Evolutionary conservation across 2,113 vertebrate genomes (phyloP), one percentile per base, ranked within the genome.

Genomic region (Pelobates fuscus): DNA sequence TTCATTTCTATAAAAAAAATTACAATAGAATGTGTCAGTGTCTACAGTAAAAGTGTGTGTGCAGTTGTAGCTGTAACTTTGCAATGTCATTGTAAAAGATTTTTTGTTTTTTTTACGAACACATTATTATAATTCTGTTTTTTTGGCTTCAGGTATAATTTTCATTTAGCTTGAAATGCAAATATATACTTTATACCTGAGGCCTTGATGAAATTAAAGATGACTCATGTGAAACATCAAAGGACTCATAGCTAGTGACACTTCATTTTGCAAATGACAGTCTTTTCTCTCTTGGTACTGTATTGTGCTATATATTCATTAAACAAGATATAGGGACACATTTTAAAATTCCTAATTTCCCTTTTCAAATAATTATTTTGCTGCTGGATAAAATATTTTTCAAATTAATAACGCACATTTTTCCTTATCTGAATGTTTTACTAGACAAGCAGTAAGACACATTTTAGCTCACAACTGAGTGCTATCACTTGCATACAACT

Each of bases 271-370:
- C 18, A 41, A 61, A 61, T 59, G 63, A 67, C 54, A 68, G 43
- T 29, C 73, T 67, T 41, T 8, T 46, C 21, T 30, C 15, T 30
- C 15, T 30, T 77, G 25, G 18, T 17, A 30, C 37, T 62, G 67
- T 5, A 61, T 62, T 71, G 54, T 59, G 54, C 62, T 41, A 62
- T 59, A 71, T 49, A 70, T 70, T 70, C 46, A 71, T 71, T 46
- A 32, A 62, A 71, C 43, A 71, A 52, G 58, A 71, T 6, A 18
- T 23, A 17, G 61, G 27, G 17, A 71, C 3, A 8, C 23, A 52
- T 62, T 18, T 12, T 37, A 27, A 61, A 71, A 52, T 32, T 63
- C 24, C 60, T 71, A 24, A 61, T 63, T 71, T 71, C 15, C 21
- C 23, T 18, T 21, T 3, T 23, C 21, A 10, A 23, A 52, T 23